Base-by-base conservation (phyloP, 2,113 vertebrate species). In the Colius striatus region DNA sequence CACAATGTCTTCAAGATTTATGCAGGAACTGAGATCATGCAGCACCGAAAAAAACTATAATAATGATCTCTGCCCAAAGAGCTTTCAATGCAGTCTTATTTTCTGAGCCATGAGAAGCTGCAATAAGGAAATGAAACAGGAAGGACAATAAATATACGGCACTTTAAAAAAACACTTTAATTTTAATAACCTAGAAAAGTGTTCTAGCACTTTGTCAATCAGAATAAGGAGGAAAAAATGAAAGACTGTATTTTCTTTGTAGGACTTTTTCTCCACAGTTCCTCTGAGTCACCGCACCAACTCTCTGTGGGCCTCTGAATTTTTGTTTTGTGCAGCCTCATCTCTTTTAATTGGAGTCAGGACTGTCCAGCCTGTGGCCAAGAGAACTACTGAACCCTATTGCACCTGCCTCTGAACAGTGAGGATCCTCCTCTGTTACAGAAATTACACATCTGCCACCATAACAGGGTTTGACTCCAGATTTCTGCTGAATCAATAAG, bases 21-120 rank as follows among this genome's bases (percentile, higher is more conserved):
- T 84, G 50, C 58, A 92, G 86, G 80, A 96, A 89, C 66, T 90
- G 92, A 96, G 83, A 94, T 96, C 94, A 93, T 78, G 41, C 58
- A 87, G 45, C 47, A 85, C 63, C 55, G 26, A 87, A 93, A 94
- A 87, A 68, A 95, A 90, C 83, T 60, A 74, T 48, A 90, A 92
- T 85, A 95, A 90, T 50, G 70, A 81, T 78, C 66, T 45, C 54
- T 89, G 65, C 41, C 73, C 65, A 84, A 94, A 90, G 68, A 84
- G 73, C 72, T 96, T 92, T 94, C 90, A 81, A 19, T 57, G 21
- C 30, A 78, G 65, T 84, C 88, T 92, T 94, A 93, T 88, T 86
- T 92, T 89, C 89, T 91, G 55, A 95, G 72, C 60, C 50, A 32
- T 57, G 30, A 89, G 58, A 84, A 80, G 53, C 29, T 91, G 82